These are phyloP conservation scores for Mythimna albipuncta DNA, from an alignment of 2,888 invertebrate species.

Conservation along the genomic window DNA sequence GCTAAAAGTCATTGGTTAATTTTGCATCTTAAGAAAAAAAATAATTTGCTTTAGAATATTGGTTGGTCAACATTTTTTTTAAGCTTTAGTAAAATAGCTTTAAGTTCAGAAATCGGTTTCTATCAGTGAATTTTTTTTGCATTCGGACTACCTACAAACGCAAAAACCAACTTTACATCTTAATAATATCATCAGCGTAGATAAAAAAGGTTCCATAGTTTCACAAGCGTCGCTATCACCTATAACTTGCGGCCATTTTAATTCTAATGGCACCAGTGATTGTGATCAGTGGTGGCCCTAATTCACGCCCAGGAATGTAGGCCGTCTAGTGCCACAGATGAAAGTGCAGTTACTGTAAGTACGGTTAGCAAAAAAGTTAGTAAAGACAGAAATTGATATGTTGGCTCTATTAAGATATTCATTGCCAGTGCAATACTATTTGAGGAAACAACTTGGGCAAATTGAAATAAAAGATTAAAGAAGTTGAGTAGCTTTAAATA, in stretches of 20 bases:
- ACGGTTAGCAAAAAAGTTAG: constrained; percentile 4
- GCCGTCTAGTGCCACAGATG: constrained; percentile 53
- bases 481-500: too few relatives aligned
- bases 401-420: background rate
- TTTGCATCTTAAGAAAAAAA: too few relatives aligned
- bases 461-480: too few relatives aligned
- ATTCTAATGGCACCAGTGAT: constrained; percentile 43
- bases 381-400: background rate
- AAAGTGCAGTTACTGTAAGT: constrained; percentile 45
- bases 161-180: too few relatives aligned
- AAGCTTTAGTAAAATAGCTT: background rate
- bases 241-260: constrained; percentile 36
- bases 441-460: too few relatives aligned
- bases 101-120: too few relatives aligned
- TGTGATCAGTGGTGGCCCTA: constrained; percentile 54
- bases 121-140: too few relatives aligned
- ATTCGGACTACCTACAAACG: too few relatives aligned
- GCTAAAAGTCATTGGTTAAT: too few relatives aligned
- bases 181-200: too few relatives aligned
- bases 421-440: background rate
- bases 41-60: background rate
- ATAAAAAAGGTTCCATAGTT: background rate
- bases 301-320: constrained; percentile 51
- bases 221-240: constrained; percentile 17
- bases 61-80: background rate